Evolutionary conservation across 2,113 vertebrate species (phyloP).

Genomic region (Periophthalmus modestus): DNA sequence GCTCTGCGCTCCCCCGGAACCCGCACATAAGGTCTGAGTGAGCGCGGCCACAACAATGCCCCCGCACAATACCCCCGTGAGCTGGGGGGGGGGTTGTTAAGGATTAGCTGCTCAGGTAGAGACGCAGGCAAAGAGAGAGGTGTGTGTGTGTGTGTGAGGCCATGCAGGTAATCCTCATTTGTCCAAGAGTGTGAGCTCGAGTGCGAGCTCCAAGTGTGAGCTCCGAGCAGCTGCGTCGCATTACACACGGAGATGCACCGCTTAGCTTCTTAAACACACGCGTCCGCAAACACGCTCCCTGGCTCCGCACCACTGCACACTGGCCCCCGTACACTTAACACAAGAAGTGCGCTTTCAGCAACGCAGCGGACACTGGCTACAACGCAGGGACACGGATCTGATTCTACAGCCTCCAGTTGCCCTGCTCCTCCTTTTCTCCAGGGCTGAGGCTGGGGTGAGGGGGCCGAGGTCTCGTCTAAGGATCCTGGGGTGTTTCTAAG

Average conservation of each 20-base stretch:
- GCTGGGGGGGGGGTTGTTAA: constrained; percentile 71
- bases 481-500: too few species aligned
- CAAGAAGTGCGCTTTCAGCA: constrained; percentile 47
- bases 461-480: too few species aligned
- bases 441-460: too few species aligned
- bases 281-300: constrained; percentile 49
- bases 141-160: constrained; percentile 62
- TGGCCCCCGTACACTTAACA: constrained; percentile 52
- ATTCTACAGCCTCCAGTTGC: too few species aligned
- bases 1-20: too few species aligned
- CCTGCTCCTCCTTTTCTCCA: too few species aligned
- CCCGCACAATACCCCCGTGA: constrained; percentile 69
- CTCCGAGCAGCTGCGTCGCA: constrained; percentile 46
- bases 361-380: too few species aligned
- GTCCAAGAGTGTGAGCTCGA: constrained; percentile 42
- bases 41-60: too few species aligned
- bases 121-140: constrained; percentile 59
- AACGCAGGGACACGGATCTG: too few species aligned
- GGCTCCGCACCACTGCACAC: constrained; percentile 49
- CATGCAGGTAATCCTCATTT: constrained; percentile 69
- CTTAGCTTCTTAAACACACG: constrained; percentile 58
- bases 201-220: constrained; percentile 11
- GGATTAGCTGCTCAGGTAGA: constrained; percentile 77
- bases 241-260: too few species aligned
- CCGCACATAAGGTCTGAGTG: too few species aligned